Evolutionary conservation across 2,113 vertebrate genomes (phyloP).

Genomic region (Lophius piscatorius): DNA sequence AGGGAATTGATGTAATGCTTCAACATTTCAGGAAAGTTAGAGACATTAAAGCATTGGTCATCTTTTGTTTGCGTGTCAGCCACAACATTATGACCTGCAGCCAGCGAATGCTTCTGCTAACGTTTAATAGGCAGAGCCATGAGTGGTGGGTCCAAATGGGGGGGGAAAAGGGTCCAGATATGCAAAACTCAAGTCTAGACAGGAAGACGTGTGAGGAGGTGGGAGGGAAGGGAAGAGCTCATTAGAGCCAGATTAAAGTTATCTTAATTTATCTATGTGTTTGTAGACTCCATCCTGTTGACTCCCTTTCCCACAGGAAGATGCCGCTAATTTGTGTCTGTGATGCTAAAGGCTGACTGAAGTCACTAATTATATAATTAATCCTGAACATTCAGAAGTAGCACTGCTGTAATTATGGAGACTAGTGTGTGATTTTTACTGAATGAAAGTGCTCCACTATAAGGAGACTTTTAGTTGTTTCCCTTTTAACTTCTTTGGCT

Average conservation of each 20-base stretch:
- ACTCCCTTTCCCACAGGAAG: slow-evolving; percentile 77
- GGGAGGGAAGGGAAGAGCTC: slow-evolving; percentile 67
- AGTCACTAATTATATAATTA: slow-evolving; percentile 21
- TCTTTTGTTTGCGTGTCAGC: not conserved
- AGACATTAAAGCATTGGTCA: not conserved
- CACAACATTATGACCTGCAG: not conserved
- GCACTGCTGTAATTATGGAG: not conserved
- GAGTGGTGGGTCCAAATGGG: slow-evolving; percentile 15
- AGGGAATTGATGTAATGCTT: not conserved
- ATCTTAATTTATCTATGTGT: slow-evolving; percentile 78
- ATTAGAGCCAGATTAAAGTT: slow-evolving; percentile 79
- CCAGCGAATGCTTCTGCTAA: not conserved
- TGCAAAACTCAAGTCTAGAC: slow-evolving; percentile 70
- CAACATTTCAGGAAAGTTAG: not conserved
- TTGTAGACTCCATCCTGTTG: slow-evolving; percentile 46
- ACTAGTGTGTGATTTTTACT: slow-evolving; percentile 1
- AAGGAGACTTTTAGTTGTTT: too few relatives aligned
- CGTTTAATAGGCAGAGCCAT: not conserved
- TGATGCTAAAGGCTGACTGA: slow-evolving; percentile 44
- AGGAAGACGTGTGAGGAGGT: slow-evolving; percentile 70
- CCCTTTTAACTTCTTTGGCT: too few relatives aligned
- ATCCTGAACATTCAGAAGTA: slow-evolving; percentile 19
- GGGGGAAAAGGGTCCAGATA: slow-evolving; percentile 16
- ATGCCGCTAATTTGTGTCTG: slow-evolving; percentile 75
- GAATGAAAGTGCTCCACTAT: too few relatives aligned